Base-by-base conservation (phyloP, 2,113 vertebrate genomes). In the Nycticryphes semicollaris region DNA sequence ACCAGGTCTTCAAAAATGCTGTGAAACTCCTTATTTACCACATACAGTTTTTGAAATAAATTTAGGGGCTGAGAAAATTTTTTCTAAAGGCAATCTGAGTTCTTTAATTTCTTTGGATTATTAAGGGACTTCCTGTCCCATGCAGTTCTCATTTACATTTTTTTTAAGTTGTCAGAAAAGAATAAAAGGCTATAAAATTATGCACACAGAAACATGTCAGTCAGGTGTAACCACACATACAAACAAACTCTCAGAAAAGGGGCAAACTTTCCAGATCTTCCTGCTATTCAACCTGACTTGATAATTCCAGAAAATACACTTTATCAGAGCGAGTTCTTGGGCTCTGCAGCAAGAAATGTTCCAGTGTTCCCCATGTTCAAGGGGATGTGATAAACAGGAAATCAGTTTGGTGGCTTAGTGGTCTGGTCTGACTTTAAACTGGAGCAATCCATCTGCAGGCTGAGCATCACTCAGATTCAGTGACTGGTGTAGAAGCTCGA, bases 371-470 rank as follows among this genome's bases (percentile, higher is more conserved):
- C 19, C 11, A 3, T 37, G 17, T 21, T 60, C 35, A 48, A 90
- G 33, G 14, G 5, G 33, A 31, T 54, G 31, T 59, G 14, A 33
- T 66, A 76, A 72, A 79, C 8, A 43, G 5, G 9, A 72, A 70
- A 63, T 51, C 8, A 47, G 0, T 47, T 51, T 33, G 30, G 5
- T 1, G 2, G 5, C 50, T 72, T 51, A 59, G 43, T 53, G n/a
- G 12, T 14, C 24, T 1, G 1, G 28, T 67, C 68, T 90, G 73
- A 62, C 35, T 89, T 12, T 35, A 45, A 85, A 45, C 8, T 47
- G 37, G 31, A 72, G 33, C 41, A 76, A 73, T n/a, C 20, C 6
- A 9, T 87, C 37, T 54, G 24, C 41, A 63, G 14, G 18, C 25
- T 73, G 30, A 68, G 72, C 25, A 45, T 63, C 25, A 37, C 43